Base-by-base conservation (phyloP, 2,113 vertebrate species). In the Vicugna pacos region DNA sequence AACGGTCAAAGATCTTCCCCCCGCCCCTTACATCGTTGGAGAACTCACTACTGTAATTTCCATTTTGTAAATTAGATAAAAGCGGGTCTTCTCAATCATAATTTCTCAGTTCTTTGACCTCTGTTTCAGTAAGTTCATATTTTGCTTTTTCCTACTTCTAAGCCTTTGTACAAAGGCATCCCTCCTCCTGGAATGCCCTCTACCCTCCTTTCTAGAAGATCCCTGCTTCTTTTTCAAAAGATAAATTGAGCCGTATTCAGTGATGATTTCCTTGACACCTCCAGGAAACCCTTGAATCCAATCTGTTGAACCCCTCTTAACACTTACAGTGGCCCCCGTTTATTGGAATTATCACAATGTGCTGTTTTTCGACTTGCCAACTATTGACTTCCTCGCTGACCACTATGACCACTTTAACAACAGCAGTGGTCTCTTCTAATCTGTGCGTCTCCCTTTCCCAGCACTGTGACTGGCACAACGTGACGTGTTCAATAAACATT, bases 61-160 rank as follows among this genome's bases (percentile, higher is more conserved):
- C 17, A 56, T 89, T 97, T 91, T 77, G 62, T 52, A 79, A 69
- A 69, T 38, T 24, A 93, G 52, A 24, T 50, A 60, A 76, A 67
- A 69, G 11, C 22, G 83, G 9, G 1, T 46, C 28, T 93, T 75
- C 28, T 15, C 8, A 50, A 24, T 73, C 42, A 75, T n/a, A 88
- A 80, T 94, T 72, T 65, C 56, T 77, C 52, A 77, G 16, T 8
- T 28, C 5, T 93, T 20, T 38, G 30, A 54, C 13, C 15, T 77
- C 50, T 3, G 2, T 46, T 70, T 19, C 17, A 62, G 3, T n/a
- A 73, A 91, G 35, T 46, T 84, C 32, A 3, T 48, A 6, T 24
- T 65, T 62, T 72, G 13, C 24, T 64, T 73, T 84, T 46, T 2
- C 16, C 30, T 46, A 35, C 6, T 46, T 46, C 15, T 65, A 46